phyloP scores from a whole-genome alignment of 2,888 invertebrate species.

The Drosophila nr. medialis region DNA sequence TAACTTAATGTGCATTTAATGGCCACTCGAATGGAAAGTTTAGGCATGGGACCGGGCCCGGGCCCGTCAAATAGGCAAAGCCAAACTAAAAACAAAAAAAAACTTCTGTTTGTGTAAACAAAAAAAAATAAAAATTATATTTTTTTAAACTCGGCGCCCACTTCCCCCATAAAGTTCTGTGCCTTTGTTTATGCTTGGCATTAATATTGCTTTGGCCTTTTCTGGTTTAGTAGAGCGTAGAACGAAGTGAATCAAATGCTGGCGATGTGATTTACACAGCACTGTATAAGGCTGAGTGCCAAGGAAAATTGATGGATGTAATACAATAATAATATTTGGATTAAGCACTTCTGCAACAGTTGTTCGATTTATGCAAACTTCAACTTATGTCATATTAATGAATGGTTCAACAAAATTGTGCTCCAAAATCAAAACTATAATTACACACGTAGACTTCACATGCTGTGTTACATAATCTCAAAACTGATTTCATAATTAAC shows the following conservation, averaged over 20 bases:
- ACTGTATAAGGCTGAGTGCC: not conserved
- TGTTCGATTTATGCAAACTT: not conserved
- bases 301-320: not conserved
- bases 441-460: not conserved
- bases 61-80: no score
- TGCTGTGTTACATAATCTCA: constrained; percentile 14
- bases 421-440: not conserved
- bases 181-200: constrained; percentile 26
- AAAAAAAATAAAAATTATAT: not conserved
- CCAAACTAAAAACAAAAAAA: constrained; percentile 25
- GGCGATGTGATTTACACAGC: not conserved
- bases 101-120: constrained; percentile 18
- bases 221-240: constrained; percentile 18
- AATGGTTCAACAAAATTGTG: not conserved
- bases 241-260: constrained; percentile 11
- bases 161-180: constrained; percentile 9
- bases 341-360: not conserved
- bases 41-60: not conserved
- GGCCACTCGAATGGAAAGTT: constrained; percentile 48
- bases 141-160: constrained; percentile 3
- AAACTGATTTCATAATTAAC: constrained; percentile 21
- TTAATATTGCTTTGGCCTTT: constrained; percentile 13
- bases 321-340: not conserved
- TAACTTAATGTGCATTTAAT: constrained; percentile 58
- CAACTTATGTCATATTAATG: not conserved